Percentiles rank a stretch among this genome's conserved stretches.
Conservation (phyloP, 2,797 vertebrate genomes). For the Limosa lapponica region DNA sequence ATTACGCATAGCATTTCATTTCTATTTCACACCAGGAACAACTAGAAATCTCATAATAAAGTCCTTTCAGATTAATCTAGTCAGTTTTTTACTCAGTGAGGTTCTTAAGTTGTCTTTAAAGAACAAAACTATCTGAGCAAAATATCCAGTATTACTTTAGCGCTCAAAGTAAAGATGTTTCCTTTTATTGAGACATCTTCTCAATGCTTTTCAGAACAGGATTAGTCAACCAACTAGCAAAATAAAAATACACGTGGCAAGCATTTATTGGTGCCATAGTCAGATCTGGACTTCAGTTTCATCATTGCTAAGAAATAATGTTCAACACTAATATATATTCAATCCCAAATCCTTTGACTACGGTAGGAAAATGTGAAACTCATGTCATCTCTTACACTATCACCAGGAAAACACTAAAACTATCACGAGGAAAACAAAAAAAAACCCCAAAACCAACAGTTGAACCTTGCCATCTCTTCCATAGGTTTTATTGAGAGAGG, state of each 20-base stretch:
- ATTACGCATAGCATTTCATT: neutral
- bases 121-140: neutral
- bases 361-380: neutral
- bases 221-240: neutral
- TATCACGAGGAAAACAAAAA: neutral
- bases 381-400: neutral
- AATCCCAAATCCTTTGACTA: neutral
- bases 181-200: neutral
- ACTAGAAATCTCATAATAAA: neutral
- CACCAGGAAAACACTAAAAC: neutral
- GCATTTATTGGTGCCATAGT: neutral
- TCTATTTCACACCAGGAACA: neutral
- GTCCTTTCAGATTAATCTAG: neutral
- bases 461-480: neutral
- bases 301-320: rapidly evolving
- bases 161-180: neutral
- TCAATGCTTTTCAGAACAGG: neutral
- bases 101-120: neutral
- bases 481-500: neutral
- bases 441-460: no score
- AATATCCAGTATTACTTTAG: neutral
- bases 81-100: neutral
- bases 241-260: neutral
- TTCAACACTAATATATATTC: neutral
- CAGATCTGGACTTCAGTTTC: neutral